Evolutionary conservation across 2,888 invertebrate genomes (phyloP).

Genomic region (Luffia ferchaultella): DNA sequence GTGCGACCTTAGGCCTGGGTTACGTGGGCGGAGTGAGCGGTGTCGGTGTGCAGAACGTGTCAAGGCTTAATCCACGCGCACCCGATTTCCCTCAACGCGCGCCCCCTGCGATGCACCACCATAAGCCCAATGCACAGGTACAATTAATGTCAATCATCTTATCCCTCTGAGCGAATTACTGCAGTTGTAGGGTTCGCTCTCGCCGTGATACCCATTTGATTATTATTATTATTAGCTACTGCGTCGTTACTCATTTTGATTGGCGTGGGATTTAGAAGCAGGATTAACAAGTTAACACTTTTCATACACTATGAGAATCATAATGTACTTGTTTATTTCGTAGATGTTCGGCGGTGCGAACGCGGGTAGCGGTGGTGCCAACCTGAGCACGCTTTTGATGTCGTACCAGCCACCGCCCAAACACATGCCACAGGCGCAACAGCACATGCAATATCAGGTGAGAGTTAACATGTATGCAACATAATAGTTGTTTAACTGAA

Average conservation of each 20-base stretch:
- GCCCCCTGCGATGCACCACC: constrained; percentile 30
- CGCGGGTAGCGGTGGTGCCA: constrained; percentile 15
- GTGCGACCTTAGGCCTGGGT: constrained; percentile 17
- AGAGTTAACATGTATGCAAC: too few species aligned
- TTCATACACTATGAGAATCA: too few species aligned
- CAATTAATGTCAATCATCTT: background rate
- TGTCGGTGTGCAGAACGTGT: constrained; percentile 39
- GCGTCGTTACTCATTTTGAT: too few species aligned
- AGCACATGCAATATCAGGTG: constrained; percentile 51
- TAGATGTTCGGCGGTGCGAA: constrained; percentile 38
- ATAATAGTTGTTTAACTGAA: too few species aligned
- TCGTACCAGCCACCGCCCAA: constrained; percentile 59
- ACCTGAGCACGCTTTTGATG: constrained; percentile 50
- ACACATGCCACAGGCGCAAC: constrained; percentile 50
- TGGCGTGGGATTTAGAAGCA: too few species aligned
- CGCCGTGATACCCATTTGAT: too few species aligned
- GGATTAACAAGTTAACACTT: too few species aligned
- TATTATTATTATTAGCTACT: too few species aligned
- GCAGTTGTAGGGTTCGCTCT: too few species aligned
- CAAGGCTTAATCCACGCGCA: constrained; percentile 58
- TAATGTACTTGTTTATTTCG: constrained; percentile 1
- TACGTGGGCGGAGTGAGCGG: too few species aligned
- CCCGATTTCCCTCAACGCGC: constrained; percentile 56
- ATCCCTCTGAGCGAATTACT: too few species aligned
- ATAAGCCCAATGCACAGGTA: constrained; percentile 21